Evolutionary conservation across 1,140 invertebrate species (phyloP), one percentile per base, ranked within the genome.

Genomic region (Eubasilissa regina): DNA sequence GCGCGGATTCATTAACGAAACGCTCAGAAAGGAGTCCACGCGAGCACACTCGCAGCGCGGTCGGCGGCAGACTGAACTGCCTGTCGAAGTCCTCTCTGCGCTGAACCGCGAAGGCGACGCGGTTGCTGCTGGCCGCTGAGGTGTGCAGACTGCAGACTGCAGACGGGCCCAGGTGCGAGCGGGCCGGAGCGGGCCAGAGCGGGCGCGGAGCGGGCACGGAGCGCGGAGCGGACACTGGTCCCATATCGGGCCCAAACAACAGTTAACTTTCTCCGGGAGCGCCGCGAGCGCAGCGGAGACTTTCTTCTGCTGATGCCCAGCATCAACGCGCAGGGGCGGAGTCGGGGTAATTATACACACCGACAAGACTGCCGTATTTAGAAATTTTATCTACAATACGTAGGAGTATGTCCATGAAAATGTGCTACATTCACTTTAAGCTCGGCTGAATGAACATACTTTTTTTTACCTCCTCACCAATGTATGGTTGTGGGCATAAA

Each of bases 191-290:
- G 19, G 53, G 53, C 19, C n/a, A 55, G 25, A 21, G 60, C 21
- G 60, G n/a, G 19, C 25, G 0, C 25, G 15, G 6, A 13, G 47
- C n/a, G 15, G 44, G n/a, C 25, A 3, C 25, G 25, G 25, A 1
- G 25, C 25, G 25, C 1, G 25, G 25, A 3, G 25, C 25, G 25
- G 25, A 35, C n/a, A 6, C 25, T 35, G 25, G 25, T 35, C 25
- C 25, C 25, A 35, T 78, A 81, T 81, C 77, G 76, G 73, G 72
- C 70, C 25, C 80, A 81, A 80, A 82, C 75, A 78, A 82, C 81
- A 80, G 81, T 82, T 82, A 82, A 82, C 81, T 82, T 82, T 82
- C 81, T 80, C 81, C 77, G 53, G 15, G 4, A n/a, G n/a, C n/a
- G n/a, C n/a, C n/a, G n/a, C n/a, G n/a, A n/a, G n/a, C n/a, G n/a